Base-by-base conservation (phyloP, 2,113 vertebrate species). In the Sorex fumeus region DNA sequence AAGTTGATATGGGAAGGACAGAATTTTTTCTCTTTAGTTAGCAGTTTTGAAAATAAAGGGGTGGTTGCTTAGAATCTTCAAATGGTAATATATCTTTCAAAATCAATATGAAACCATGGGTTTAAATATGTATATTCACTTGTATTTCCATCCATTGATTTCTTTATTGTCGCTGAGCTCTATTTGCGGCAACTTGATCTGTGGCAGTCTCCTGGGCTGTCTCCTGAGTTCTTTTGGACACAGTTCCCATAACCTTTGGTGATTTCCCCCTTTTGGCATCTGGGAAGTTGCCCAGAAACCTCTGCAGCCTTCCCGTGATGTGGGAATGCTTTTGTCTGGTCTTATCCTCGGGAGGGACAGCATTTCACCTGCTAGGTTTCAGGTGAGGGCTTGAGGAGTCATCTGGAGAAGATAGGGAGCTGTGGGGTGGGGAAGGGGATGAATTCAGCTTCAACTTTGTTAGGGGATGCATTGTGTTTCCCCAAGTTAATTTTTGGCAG, bases 41-140 rank as follows among this genome's bases (percentile, higher is more conserved):
- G 40, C 12, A 77, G 71, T 70, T 88, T 82, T 70, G 1, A 34
- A 60, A 76, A 69, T 76, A 77, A 76, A 69, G 40, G 71, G 28
- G 71, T 85, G 81, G 15, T 87, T 87, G 34, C 66, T 87, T 84
- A 78, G 43, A 7, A 62, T 72, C 3, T 67, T 53, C 88, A 87
- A 70, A 64, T 28, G 67, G 69, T 82, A 19, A 87, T 15, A 70
- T 36, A 77, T 83, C 34, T 70, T 36, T 62, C 25, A 83, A 84
- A 40, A 67, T 75, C 4, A 66, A 53, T 36, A 60, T 84, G 57
- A 80, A 74, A 16, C 32, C 16, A 81, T 32, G 72, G 62, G 47
- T 72, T 84, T 72, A 64, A 91, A 27, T 45, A 66, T 78, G 57
- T 34, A 57, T 27, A 53, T 53, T 53, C 18, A 53, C 18, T 53